Conservation (phyloP, 2,888 invertebrate species). For the Lepidocyrtinus sp. region DNA sequence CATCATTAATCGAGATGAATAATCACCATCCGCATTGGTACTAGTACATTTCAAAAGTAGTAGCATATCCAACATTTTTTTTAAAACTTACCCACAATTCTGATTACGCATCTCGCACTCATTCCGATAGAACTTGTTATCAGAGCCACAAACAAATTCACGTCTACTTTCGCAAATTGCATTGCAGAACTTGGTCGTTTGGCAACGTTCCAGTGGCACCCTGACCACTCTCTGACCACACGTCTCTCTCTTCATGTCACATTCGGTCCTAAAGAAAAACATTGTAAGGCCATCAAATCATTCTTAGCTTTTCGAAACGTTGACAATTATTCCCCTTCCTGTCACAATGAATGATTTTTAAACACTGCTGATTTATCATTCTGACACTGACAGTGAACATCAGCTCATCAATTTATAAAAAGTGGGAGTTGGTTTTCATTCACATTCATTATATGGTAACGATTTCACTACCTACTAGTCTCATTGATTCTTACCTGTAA, state of each 20-base stretch:
- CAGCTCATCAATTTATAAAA: too few relatives aligned
- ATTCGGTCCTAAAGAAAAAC: conserved; percentile 79
- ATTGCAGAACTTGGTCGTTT: conserved; percentile 87
- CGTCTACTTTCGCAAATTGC: conserved; percentile 79
- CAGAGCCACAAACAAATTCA: conserved; percentile 89
- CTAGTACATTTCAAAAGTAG: neutral
- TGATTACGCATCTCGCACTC: conserved; percentile 93
- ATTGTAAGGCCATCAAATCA: too few relatives aligned
- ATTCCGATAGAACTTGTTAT: conserved; percentile 84
- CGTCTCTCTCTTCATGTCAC: conserved; percentile 86
- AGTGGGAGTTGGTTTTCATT: too few relatives aligned
- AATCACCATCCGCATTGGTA: too few relatives aligned
- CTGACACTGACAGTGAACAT: too few relatives aligned
- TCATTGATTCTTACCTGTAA: conserved; percentile 80
- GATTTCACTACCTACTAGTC: too few relatives aligned
- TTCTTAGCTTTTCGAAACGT: too few relatives aligned
- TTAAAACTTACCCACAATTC: conserved; percentile 83
- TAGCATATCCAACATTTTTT: neutral
- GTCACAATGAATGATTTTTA: neutral
- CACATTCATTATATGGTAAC: too few relatives aligned
- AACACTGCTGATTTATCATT: too few relatives aligned
- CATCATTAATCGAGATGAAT: too few relatives aligned
- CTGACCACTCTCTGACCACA: conserved; percentile 90
- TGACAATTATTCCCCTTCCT: too few relatives aligned
- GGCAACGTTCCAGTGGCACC: conserved; percentile 87